Percentiles rank a stretch among this genome's conserved stretches.
These are phyloP conservation scores for Paedocypris micromegethes DNA, from an alignment of 2,797 vertebrate genomes.

Conservation along the genomic window DNA sequence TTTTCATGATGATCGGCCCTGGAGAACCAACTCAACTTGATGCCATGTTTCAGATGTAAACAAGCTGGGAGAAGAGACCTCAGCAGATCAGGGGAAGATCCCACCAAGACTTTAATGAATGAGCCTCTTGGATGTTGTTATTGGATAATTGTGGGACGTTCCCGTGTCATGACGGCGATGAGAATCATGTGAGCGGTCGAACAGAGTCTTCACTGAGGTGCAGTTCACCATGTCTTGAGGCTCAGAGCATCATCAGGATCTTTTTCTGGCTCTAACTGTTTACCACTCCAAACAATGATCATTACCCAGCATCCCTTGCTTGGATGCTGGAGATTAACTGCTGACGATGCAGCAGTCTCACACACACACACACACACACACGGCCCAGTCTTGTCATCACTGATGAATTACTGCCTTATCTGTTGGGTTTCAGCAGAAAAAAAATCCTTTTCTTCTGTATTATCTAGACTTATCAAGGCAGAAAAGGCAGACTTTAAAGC, in stretches of 20 bases:
- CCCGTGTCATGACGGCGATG: constrained; percentile 34
- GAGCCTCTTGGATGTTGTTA: constrained; percentile 20
- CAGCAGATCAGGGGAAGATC: background rate
- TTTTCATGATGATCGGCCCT: too few relatives aligned
- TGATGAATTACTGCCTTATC: constrained; percentile 27
- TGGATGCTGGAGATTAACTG: background rate
- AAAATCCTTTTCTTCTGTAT: background rate
- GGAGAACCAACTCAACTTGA: constrained; percentile 29
- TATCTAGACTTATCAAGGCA: too few relatives aligned
- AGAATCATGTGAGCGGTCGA: too few relatives aligned
- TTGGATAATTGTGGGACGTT: constrained; percentile 42
- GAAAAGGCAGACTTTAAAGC: too few relatives aligned
- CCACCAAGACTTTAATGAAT: constrained; percentile 20
- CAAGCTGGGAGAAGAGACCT: background rate
- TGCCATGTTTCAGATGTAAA: constrained; percentile 21
- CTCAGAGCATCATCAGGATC: background rate
- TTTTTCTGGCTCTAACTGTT: too few relatives aligned
- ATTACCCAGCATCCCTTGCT: constrained; percentile 1
- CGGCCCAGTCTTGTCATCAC: constrained; percentile 10
- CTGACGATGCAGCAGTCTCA: constrained; percentile 20
- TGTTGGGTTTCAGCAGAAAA: background rate
- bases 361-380: constrained; percentile 22
- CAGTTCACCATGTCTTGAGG: too few relatives aligned
- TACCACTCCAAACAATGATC: background rate
- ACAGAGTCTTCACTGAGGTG: too few relatives aligned